A percentile compares a stretch with the other conserved stretches of the same genome.
These are phyloP conservation scores for Tanypteryx hageni DNA, from an alignment of 2,888 invertebrate species.

Conservation along the genomic window DNA sequence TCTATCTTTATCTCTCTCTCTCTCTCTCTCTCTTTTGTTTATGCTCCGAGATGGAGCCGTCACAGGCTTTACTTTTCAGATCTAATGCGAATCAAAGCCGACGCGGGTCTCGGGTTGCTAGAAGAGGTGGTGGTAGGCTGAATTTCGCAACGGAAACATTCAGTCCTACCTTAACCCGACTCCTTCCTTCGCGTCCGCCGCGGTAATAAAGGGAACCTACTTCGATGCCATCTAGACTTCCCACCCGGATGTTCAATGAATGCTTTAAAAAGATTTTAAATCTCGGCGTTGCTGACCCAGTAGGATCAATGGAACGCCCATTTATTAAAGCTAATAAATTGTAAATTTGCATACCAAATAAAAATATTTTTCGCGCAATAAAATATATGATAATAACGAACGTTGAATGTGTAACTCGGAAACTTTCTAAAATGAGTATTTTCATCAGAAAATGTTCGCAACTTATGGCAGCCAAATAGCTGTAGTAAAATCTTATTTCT, in stretches of 20 bases:
- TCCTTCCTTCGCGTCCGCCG: background rate
- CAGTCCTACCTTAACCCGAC: background rate
- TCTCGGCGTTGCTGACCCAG: too few relatives aligned
- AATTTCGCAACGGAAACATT: slow-evolving; percentile 29
- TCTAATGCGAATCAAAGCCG: slow-evolving; percentile 39
- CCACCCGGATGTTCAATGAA: slow-evolving; percentile 7
- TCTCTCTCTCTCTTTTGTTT: slow-evolving; percentile 4
- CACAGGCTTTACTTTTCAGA: slow-evolving; percentile 16
- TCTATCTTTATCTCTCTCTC: background rate
- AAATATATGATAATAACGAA: too few relatives aligned
- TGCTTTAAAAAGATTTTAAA: background rate
- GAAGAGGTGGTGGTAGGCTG: background rate
- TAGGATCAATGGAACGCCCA: too few relatives aligned
- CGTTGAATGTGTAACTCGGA: too few relatives aligned
- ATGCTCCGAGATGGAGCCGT: slow-evolving; percentile 36
- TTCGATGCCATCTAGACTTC: background rate
- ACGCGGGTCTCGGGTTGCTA: slow-evolving; percentile 40
- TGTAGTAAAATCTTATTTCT: too few relatives aligned
- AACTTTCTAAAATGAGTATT: too few relatives aligned
- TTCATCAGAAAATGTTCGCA: too few relatives aligned
- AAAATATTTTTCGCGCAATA: too few relatives aligned
- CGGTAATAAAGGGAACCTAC: slow-evolving; percentile 40
- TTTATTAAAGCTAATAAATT: too few relatives aligned
- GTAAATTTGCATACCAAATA: too few relatives aligned
- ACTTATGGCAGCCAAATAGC: too few relatives aligned